phyloP scores from a whole-genome alignment of 2,888 invertebrate genomes.

The Heliconius charithonia region DNA sequence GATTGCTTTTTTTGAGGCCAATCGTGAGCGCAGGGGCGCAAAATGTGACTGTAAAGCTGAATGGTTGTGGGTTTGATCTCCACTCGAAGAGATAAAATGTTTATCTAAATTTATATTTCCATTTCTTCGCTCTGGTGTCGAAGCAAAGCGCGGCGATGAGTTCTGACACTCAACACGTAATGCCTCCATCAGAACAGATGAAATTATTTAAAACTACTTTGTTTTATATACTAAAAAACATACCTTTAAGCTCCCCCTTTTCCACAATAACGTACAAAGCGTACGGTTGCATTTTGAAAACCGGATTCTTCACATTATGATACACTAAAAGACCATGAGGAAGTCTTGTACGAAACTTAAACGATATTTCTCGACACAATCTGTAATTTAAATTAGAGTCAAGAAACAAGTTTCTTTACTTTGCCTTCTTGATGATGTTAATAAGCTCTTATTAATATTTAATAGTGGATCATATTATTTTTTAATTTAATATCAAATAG shows the following conservation, averaged over 20 bases:
- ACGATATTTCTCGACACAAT: constrained; percentile 93
- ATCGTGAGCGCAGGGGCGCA: no score
- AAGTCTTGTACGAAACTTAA: constrained; percentile 93
- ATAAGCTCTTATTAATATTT: constrained; percentile 28
- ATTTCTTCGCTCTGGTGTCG: no score
- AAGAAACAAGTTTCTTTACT: constrained; percentile 8
- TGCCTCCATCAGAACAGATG: no score
- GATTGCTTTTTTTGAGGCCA: no score
- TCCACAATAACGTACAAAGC: constrained; percentile 96
- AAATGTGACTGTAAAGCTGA: no score
- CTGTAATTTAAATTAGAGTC: constrained; percentile 72
- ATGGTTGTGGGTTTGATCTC: no score
- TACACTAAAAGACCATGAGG: constrained; percentile 95
- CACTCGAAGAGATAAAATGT: no score
- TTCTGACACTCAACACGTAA: no score
- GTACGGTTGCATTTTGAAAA: constrained; percentile 92
- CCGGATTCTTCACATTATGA: constrained; percentile 94
- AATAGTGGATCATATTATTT: background rate
- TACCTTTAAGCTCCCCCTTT: constrained; percentile 92
- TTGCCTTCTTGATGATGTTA: constrained; percentile 11
- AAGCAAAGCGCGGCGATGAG: no score
- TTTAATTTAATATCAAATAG: background rate
- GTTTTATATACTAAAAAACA: constrained; percentile 1
- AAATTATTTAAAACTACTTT: no score
- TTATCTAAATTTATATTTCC: no score